A percentile compares a stretch with the other conserved stretches of the same genome.
phyloP scores from a whole-genome alignment of 2,888 invertebrate genomes.

The Acrocyrtus sp. region DNA sequence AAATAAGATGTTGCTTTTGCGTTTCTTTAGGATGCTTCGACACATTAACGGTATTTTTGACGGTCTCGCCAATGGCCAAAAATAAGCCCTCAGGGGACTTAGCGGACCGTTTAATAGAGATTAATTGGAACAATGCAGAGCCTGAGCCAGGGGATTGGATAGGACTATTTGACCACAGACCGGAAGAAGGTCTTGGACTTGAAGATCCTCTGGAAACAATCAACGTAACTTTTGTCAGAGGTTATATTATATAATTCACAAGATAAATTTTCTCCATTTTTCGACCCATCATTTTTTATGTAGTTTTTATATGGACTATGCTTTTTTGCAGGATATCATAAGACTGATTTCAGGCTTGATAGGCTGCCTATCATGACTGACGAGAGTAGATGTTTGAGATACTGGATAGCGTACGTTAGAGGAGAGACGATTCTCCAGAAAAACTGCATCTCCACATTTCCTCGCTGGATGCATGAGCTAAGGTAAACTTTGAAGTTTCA shows the following conservation, averaged over 20 bases:
- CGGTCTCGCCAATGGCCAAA: slow-evolving; percentile 58
- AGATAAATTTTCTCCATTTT: background rate
- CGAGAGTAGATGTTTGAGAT: slow-evolving; percentile 64
- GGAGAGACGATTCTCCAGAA: slow-evolving; percentile 65
- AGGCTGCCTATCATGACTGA: slow-evolving; percentile 53
- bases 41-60: slow-evolving; percentile 58
- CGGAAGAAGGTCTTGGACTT: slow-evolving; percentile 57
- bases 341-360: slow-evolving; percentile 64
- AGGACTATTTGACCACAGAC: slow-evolving; percentile 65
- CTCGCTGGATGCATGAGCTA: slow-evolving; percentile 84
- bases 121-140: slow-evolving; percentile 61
- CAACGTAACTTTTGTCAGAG: slow-evolving; percentile 50
- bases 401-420: slow-evolving; percentile 64
- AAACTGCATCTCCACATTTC: slow-evolving; percentile 81
- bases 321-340: slow-evolving; percentile 61
- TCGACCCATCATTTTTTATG: background rate
- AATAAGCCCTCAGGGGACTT: slow-evolving; percentile 55
- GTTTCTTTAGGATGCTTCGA: slow-evolving; percentile 60
- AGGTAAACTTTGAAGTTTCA: no score
- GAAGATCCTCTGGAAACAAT: slow-evolving; percentile 51
- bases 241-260: slow-evolving; percentile 5
- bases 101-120: slow-evolving; percentile 59
- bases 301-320: no score
- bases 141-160: slow-evolving; percentile 64
- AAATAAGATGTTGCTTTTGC: no score